Conservation (phyloP, 2,888 invertebrate genomes). For the Pomacea canaliculata region DNA sequence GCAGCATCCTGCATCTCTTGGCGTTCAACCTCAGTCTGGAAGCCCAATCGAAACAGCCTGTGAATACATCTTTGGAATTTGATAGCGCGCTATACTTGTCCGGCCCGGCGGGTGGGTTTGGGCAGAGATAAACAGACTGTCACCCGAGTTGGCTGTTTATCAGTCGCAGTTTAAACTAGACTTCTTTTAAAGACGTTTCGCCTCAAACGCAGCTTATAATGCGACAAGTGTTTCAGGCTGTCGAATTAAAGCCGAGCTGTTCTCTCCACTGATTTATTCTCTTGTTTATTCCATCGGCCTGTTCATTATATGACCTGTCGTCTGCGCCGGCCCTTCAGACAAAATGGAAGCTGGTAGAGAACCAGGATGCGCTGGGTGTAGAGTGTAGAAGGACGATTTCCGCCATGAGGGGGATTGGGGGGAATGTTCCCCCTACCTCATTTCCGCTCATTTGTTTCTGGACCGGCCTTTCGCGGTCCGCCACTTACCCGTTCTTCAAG, state of each 20-base stretch:
- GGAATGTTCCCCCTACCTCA: no score
- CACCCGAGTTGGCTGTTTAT: constrained; percentile 3
- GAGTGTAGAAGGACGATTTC: no score
- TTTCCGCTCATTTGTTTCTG: no score
- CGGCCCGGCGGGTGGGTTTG: background rate
- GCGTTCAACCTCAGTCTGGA: background rate
- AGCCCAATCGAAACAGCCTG: background rate
- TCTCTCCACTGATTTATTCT: background rate
- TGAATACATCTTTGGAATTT: background rate
- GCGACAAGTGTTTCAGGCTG: constrained; percentile 6
- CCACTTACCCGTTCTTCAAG: no score
- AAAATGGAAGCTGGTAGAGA: no score
- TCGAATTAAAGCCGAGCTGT: constrained; percentile 1
- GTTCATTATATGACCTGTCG: constrained; percentile 8
- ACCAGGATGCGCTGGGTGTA: no score
- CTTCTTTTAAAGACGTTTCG: background rate
- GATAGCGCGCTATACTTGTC: background rate
- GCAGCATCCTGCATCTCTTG: background rate
- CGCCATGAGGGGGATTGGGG: no score
- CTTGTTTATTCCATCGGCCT: constrained; percentile 6
- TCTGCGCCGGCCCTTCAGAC: background rate
- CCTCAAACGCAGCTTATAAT: background rate
- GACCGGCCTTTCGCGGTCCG: no score
- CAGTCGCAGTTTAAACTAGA: constrained; percentile 1
- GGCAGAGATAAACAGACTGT: constrained; percentile 9